These are phyloP conservation scores for Drosophila watanabei DNA, from an alignment of 1,140 invertebrate genomes.

Conservation along the genomic window DNA sequence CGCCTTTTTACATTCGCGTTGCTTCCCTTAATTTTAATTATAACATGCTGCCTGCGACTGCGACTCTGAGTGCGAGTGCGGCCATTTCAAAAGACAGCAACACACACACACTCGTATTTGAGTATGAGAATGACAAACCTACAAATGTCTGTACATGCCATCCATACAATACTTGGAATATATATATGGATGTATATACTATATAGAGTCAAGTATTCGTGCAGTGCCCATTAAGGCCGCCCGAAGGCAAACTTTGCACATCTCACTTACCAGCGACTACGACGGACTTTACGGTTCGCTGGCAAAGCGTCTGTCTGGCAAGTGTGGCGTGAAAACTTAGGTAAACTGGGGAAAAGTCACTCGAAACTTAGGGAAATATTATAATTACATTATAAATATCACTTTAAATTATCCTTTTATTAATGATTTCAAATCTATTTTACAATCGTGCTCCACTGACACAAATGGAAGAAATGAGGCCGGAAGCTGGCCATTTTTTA, in stretches of 20 bases:
- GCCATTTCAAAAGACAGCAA: slow-evolving; percentile 50
- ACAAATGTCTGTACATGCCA: slow-evolving; percentile 24
- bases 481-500: not conserved
- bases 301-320: slow-evolving; percentile 31
- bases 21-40: slow-evolving; percentile 72
- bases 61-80: slow-evolving; percentile 19
- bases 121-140: slow-evolving; percentile 23
- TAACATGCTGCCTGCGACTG: slow-evolving; percentile 42
- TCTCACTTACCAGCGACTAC: slow-evolving; percentile 16
- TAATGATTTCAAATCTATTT: not conserved
- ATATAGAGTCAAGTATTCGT: slow-evolving; percentile 21
- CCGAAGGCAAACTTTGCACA: slow-evolving; percentile 55
- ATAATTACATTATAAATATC: not conserved
- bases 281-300: slow-evolving; percentile 51
- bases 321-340: slow-evolving; percentile 49
- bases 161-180: not conserved
- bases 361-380: not conserved
- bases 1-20: slow-evolving; percentile 42
- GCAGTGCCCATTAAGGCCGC: slow-evolving; percentile 43
- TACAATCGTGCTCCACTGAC: not conserved
- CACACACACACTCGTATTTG: not conserved
- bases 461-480: not conserved
- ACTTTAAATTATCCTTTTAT: not conserved
- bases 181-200: slow-evolving; percentile 1
- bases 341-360: slow-evolving; percentile 18